Evolutionary conservation across 2,888 invertebrate species (phyloP).

Genomic region (Pherbina coryleti): DNA sequence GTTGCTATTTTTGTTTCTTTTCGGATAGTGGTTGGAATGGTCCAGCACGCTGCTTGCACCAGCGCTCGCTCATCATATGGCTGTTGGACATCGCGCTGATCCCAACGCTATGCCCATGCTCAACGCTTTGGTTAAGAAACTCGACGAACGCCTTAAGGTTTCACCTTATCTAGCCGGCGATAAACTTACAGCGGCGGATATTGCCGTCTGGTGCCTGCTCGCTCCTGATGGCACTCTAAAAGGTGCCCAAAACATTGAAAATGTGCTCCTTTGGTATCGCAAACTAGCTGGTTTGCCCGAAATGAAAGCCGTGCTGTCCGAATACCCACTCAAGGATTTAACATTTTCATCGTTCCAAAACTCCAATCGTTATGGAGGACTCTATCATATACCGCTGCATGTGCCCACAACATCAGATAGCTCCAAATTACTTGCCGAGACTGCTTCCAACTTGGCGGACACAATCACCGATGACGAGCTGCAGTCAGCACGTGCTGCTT

Average conservation of each 20-base stretch:
- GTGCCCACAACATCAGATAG: constrained; percentile 60
- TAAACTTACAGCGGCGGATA: constrained; percentile 77
- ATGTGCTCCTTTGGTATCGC: constrained; percentile 75
- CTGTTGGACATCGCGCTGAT: constrained; percentile 71
- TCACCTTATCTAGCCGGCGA: constrained; percentile 75
- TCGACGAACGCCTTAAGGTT: constrained; percentile 72
- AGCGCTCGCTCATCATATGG: constrained; percentile 71
- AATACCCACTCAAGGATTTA: constrained; percentile 63
- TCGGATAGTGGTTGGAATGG: constrained; percentile 76
- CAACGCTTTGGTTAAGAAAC: constrained; percentile 72
- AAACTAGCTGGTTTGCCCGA: constrained; percentile 72
- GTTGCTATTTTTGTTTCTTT: not conserved
- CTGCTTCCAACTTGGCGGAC: constrained; percentile 70
- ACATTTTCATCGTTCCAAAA: constrained; percentile 67
- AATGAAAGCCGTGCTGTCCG: constrained; percentile 71
- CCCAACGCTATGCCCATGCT: constrained; percentile 74
- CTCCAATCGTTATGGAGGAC: constrained; percentile 70
- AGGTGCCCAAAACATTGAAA: constrained; percentile 72
- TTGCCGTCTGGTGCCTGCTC: constrained; percentile 80
- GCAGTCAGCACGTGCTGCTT: constrained; percentile 73
- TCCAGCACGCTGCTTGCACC: constrained; percentile 75
- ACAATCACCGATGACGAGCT: constrained; percentile 74
- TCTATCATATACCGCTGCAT: constrained; percentile 68
- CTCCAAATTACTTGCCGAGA: constrained; percentile 61
- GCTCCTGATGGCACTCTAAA: constrained; percentile 77